Conservation (phyloP, 2,888 invertebrate genomes). For the Arge pagana region DNA sequence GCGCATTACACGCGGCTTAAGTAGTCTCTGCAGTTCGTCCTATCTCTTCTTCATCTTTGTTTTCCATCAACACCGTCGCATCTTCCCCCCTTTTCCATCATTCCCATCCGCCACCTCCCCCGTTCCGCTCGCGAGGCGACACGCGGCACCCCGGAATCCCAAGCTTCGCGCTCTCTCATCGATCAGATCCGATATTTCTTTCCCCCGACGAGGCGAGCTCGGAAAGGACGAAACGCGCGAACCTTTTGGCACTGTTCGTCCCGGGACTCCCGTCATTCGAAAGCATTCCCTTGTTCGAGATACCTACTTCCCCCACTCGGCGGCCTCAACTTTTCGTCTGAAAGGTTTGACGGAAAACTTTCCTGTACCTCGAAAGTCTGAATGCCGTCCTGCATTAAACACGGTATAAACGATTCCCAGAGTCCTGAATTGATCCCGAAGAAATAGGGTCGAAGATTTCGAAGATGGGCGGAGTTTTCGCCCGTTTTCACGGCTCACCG, state of each 20-base stretch:
- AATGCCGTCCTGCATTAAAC: conserved; percentile 50
- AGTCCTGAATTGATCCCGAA: conserved; percentile 26
- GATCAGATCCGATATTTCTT: conserved; percentile 24
- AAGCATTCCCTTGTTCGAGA: conserved; percentile 57
- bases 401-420: conserved; percentile 55
- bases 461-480: neutral
- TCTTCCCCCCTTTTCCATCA: conserved; percentile 15
- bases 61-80: conserved; percentile 21
- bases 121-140: conserved; percentile 27
- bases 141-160: conserved; percentile 24
- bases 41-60: conserved; percentile 22
- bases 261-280: conserved; percentile 47
- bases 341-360: conserved; percentile 50
- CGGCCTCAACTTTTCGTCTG: conserved; percentile 40
- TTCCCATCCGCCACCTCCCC: conserved; percentile 6
- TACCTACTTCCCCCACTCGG: conserved; percentile 29
- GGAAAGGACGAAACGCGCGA: conserved; percentile 23
- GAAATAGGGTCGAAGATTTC: conserved; percentile 18
- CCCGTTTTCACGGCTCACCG: neutral
- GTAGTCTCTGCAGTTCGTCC: conserved; percentile 30
- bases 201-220: conserved; percentile 5
- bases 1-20: conserved; percentile 36
- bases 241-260: conserved; percentile 43
- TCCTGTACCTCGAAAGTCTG: conserved; percentile 33
- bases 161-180: conserved; percentile 23